These are phyloP conservation scores for Ctenomys sociabilis DNA, from an alignment of 2,113 vertebrate genomes.

Conservation along the genomic window DNA sequence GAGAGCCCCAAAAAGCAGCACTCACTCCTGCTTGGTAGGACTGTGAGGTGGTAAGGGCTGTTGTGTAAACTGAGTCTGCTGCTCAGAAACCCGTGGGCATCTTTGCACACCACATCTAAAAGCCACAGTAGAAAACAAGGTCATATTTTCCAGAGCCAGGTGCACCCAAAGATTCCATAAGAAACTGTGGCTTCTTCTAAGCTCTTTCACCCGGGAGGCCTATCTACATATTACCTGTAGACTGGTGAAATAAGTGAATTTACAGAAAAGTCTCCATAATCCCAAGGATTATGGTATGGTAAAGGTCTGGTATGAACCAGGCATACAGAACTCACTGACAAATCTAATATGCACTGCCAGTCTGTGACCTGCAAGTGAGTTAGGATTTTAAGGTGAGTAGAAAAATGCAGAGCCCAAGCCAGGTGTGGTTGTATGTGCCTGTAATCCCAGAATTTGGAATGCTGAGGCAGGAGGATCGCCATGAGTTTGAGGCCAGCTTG, in stretches of 20 bases:
- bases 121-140: not conserved
- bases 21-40: not conserved
- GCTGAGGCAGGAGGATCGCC: not conserved
- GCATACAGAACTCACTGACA: not conserved
- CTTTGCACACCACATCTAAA: not conserved
- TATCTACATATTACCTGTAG: not conserved
- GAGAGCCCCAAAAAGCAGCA: not conserved
- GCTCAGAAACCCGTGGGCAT: not conserved
- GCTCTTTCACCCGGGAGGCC: not conserved
- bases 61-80: not conserved
- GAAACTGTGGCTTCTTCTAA: not conserved
- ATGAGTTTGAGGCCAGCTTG: not conserved
- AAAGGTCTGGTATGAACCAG: not conserved
- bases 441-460: not conserved
- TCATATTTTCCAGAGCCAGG: not conserved
- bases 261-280: not conserved
- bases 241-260: not conserved
- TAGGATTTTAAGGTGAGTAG: not conserved
- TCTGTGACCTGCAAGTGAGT: not conserved
- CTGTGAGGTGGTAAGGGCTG: not conserved
- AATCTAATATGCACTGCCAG: not conserved
- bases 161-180: not conserved
- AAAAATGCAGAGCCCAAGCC: not conserved
- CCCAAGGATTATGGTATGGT: too few relatives aligned
- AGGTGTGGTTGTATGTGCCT: not conserved